A percentile compares a stretch with the other conserved stretches of the same genome.
These are phyloP conservation scores for Drosophila seclusa DNA, from an alignment of 2,888 invertebrate genomes.

Conservation along the genomic window DNA sequence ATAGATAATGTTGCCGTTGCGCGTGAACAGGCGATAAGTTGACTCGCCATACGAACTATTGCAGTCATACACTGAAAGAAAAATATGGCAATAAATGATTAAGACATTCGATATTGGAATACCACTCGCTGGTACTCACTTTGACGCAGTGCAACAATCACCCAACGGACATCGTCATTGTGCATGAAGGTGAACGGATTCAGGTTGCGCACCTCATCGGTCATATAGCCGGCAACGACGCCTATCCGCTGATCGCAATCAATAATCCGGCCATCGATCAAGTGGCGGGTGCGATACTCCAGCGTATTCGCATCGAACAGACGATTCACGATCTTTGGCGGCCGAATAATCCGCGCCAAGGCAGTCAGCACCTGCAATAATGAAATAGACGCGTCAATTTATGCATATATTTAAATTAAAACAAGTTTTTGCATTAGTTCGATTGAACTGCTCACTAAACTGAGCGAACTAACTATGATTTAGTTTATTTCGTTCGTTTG, in stretches of 20 bases:
- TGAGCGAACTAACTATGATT: not conserved
- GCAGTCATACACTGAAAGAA: constrained; percentile 90
- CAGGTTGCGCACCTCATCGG: constrained; percentile 94
- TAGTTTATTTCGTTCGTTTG: not conserved
- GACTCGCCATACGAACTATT: constrained; percentile 93
- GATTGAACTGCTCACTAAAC: not conserved
- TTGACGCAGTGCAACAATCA: constrained; percentile 93
- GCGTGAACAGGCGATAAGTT: constrained; percentile 93
- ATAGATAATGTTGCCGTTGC: constrained; percentile 94
- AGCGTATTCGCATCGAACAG: constrained; percentile 90
- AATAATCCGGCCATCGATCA: constrained; percentile 94
- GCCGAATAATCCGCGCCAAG: constrained; percentile 90
- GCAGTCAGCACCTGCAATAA: constrained; percentile 88
- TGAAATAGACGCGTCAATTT: not conserved
- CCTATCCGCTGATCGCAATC: constrained; percentile 96
- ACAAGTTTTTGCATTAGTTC: not conserved
- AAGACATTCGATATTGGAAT: not conserved
- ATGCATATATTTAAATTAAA: not conserved
- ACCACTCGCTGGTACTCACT: constrained; percentile 86
- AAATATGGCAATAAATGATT: not conserved
- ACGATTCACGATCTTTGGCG: constrained; percentile 89
- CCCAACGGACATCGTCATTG: constrained; percentile 94
- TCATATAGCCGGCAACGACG: constrained; percentile 94
- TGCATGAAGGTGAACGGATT: constrained; percentile 96
- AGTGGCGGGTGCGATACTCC: constrained; percentile 95